Base-by-base conservation (phyloP, 2,888 invertebrate genomes). In the Yponomeuta evonymella region DNA sequence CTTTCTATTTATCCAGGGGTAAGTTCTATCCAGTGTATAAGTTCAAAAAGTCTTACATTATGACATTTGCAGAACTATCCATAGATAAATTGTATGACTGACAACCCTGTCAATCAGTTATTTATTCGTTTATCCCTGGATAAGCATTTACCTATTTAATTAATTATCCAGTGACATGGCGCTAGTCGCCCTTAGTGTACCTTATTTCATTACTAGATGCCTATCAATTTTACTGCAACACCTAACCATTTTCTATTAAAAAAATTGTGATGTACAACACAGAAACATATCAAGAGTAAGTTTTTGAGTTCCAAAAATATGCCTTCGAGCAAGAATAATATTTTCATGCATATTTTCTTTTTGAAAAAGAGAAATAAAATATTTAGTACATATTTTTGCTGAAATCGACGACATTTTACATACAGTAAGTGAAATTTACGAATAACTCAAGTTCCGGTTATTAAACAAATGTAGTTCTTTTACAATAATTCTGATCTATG, bases 261-360 rank as follows among this genome's bases (percentile, higher is more conserved):
- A 73, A 69, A 71, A 81, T 83, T 86, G 80, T 86, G 81, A 87
- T 85, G 84, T 85, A 83, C 83, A 84, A 85, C 79, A 79, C 84
- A 81, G 77, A 81, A 75, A 89, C 90, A 90, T 90, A 90, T 90
- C 90, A 90, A 82, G 65, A 67, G 66, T 62, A 64, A 15, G 51
- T 58, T 58, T 30, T 70, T 68, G 33, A 15, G 69, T 69, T 70
- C 69, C 69, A 72, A 70, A 48, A 12, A 48, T 80, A 74, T 75
- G 72, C 76, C 80, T 83, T 76, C 76, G 79, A 81, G 75, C 78
- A 80, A 78, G 78, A 69, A 69, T 62, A 85, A 87, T 89, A 89
- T 89, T 86, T 88, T 86, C 80, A 78, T 84, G 84, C 76, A 76
- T 78, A 75, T 74, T 36, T 43, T 79, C 79, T 80, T 83, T 75